Evolutionary conservation across 2,888 invertebrate genomes (phyloP).

Genomic region (Bombylius major): DNA sequence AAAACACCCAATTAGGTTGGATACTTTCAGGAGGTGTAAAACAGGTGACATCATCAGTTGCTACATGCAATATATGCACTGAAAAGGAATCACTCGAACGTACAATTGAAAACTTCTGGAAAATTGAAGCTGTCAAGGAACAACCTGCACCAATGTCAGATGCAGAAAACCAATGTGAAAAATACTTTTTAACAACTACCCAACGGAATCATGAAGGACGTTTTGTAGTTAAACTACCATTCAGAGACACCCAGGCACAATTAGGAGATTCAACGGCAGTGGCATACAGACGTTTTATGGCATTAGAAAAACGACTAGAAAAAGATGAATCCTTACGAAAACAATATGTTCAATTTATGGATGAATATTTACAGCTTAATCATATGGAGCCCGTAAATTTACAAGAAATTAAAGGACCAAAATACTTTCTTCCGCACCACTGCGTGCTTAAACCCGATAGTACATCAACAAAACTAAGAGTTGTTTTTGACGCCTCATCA

Average conservation of each 20-base stretch:
- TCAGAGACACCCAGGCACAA: background rate
- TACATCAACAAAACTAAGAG: background rate
- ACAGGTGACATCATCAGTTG: background rate
- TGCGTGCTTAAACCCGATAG: background rate
- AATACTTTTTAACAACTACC: background rate
- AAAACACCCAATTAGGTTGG: background rate
- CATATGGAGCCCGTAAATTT: background rate
- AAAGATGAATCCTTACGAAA: background rate
- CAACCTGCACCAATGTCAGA: background rate
- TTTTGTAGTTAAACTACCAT: background rate
- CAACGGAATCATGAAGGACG: background rate
- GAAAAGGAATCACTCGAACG: background rate
- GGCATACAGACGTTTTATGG: background rate
- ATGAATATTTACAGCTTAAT: background rate
- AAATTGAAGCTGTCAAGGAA: background rate
- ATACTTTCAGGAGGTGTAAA: background rate
- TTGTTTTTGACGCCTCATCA: background rate
- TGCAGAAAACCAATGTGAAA: background rate
- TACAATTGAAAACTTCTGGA: background rate
- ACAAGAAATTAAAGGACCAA: background rate
- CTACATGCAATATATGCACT: background rate
- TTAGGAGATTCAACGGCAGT: background rate
- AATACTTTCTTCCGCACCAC: background rate
- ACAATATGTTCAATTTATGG: background rate
- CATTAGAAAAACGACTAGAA: background rate